Evolutionary conservation across 2,888 invertebrate species (phyloP).

Genomic region (Cordilura impudica): DNA sequence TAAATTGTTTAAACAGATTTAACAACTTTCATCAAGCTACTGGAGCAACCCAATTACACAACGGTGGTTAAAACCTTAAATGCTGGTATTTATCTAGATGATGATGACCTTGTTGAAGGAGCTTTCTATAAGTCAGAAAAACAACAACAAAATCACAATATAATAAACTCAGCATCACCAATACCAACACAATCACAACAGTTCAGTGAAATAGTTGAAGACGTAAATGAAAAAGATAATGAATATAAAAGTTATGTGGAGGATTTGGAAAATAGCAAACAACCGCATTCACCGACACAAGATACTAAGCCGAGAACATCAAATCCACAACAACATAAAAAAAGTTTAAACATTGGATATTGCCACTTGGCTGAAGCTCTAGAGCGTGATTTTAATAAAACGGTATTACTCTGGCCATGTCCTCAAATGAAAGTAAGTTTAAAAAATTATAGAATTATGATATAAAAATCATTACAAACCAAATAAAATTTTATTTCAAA

Average conservation of each 20-base stretch:
- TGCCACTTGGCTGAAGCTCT: slow-evolving; percentile 76
- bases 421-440: slow-evolving; percentile 77
- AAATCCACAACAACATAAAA: slow-evolving; percentile 31
- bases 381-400: slow-evolving; percentile 75
- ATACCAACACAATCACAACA: slow-evolving; percentile 6
- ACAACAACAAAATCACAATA: slow-evolving; percentile 3
- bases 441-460: too few species aligned
- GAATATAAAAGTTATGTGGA: slow-evolving; percentile 42
- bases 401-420: slow-evolving; percentile 77
- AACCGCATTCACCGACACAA: slow-evolving; percentile 11
- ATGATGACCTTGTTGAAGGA: slow-evolving; percentile 67
- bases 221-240: slow-evolving; percentile 27
- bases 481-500: too few species aligned
- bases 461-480: too few species aligned
- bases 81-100: slow-evolving; percentile 72
- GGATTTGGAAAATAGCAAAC: slow-evolving; percentile 36
- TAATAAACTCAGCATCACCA: slow-evolving; percentile 24
- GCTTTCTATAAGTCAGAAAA: slow-evolving; percentile 48
- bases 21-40: slow-evolving; percentile 76
- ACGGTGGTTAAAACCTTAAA: slow-evolving; percentile 76
- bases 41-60: slow-evolving; percentile 76
- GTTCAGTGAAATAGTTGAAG: slow-evolving; percentile 10
- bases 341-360: slow-evolving; percentile 67
- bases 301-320: slow-evolving; percentile 2
- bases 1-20: slow-evolving; percentile 71